Evolutionary conservation across 2,113 vertebrate species (phyloP), one percentile per base, ranked within the genome.

Genomic region (Microcebus murinus): DNA sequence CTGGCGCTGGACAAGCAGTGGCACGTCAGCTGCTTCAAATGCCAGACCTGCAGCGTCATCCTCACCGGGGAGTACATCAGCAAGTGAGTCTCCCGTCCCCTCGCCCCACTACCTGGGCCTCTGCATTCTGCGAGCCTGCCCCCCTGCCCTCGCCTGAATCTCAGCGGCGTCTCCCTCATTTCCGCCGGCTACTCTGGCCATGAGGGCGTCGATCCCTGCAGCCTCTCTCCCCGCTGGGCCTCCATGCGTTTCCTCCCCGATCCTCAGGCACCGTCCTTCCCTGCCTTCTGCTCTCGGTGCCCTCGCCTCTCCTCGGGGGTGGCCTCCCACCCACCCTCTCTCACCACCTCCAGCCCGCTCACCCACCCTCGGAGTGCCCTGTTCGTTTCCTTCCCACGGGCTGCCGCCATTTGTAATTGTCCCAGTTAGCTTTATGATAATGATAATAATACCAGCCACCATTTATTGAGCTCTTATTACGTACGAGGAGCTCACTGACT

Each of bases 11-110:
- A 99, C 98, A 99, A 99, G 97, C 99, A 99, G 98, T 99, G 99
- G 99, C 99, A 99, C 0, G 99, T 99, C 98, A 99, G 99, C 99
- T 99, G 99, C 98, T 99, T 99, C 99, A 99, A 99, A 98, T 99
- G 99, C 98, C 99, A 99, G 98, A 99, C 99, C 4, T 99, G 99
- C 45, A 99, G 99, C 65, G 98, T 99, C 98, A 99, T 99, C 96
- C 99, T 99, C 96, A 99, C 99, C 0, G 99, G 99, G 94, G 99
- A 99, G 97, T 99, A 99, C 98, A 99, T 99, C 98, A 99, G 99
- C 99, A 99, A 99, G 99, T 99, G 97, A 98, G 99, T 99, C 67
- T 50, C 17, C 20, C 25, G 17, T 12, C 5, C 20, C 20, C 52
- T 21, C 13, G 0, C 0, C 86, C 20, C 0, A 0, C 42, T 45